phyloP scores from a whole-genome alignment of 2,113 vertebrate species.

The Casuarius casuarius region DNA sequence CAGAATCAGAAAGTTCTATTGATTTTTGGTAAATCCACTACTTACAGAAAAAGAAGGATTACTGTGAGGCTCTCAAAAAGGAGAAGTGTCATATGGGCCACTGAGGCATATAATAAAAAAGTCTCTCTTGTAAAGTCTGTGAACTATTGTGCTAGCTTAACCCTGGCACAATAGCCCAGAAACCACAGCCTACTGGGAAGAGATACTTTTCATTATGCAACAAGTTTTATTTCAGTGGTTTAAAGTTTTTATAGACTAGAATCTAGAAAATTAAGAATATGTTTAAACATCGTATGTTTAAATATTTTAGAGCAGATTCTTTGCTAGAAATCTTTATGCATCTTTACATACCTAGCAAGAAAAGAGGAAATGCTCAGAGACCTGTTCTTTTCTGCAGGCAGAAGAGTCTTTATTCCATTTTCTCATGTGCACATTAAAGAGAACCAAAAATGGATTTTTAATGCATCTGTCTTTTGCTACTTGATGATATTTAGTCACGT shows the following conservation, averaged over 20 bases:
- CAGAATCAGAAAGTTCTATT: conserved; percentile 18
- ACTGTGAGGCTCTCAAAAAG: background rate
- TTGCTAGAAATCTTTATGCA: background rate
- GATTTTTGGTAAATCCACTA: conserved; percentile 3
- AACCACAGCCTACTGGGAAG: background rate
- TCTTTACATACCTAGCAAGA: background rate
- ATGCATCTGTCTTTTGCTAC: background rate
- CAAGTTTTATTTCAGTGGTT: background rate
- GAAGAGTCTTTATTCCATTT: background rate
- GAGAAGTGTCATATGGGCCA: background rate
- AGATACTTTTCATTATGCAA: background rate
- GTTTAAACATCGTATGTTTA: background rate
- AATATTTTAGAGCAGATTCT: background rate
- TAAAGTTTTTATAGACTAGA: background rate
- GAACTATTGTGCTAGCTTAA: background rate
- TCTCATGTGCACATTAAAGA: background rate
- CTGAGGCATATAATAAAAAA: background rate
- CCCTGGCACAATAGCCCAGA: background rate
- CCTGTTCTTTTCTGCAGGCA: background rate
- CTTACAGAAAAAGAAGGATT: conserved; percentile 45
- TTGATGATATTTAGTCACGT: background rate
- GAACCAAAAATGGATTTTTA: background rate
- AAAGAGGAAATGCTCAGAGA: background rate
- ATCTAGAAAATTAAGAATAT: background rate
- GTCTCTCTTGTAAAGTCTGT: background rate